Evolutionary conservation across 2,797 vertebrate species (phyloP), one percentile per base, ranked within the genome.

Genomic region (Kryptopterus vitreolus): DNA sequence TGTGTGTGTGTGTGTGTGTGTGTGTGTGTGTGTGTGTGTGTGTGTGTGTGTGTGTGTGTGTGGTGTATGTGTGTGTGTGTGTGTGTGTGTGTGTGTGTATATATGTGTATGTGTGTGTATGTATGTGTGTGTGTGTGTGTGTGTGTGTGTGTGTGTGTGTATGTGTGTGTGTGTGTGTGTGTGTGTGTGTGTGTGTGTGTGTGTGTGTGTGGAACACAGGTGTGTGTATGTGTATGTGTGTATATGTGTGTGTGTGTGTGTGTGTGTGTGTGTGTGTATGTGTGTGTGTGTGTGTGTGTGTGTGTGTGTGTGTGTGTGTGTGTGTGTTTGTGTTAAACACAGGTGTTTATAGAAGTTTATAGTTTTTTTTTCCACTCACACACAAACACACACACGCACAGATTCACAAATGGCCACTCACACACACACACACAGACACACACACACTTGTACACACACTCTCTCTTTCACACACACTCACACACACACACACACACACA

Each of bases 281-380:
- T 70, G 62, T 26, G 38, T 68, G 59, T 74, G 69, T 62, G 61
- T 62, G 50, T 59, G 63, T 50, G 63, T 57, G 46, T 63, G 33
- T 75, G 70, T 70, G 70, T 69, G 62, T 79, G 75, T 79, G 62
- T 70, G 79, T 71, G 72, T 59, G 63, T 69, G 68, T 38, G 33
- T 8, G 59, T 55, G 52, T 55, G 52, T 16, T 16, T 55, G 52
- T 55, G 59, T 7, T 22, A 20, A 13, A 5, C 8, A 43, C 38
- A 7, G 22, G 63, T 66, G 63, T 66, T 43, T 43, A 24, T 35
- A 43, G 63, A 43, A 38, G 63, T 35, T 43, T 22, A 68, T 80
- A 79, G 22, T 83, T 82, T 82, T 82, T 16, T 35, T 66, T 84
- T 76, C 65, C 75, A 26, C 12, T 24, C 22, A 58, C 55, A 16